Evolutionary conservation across 2,113 vertebrate species (phyloP).

Genomic region (Montifringilla adamsi): DNA sequence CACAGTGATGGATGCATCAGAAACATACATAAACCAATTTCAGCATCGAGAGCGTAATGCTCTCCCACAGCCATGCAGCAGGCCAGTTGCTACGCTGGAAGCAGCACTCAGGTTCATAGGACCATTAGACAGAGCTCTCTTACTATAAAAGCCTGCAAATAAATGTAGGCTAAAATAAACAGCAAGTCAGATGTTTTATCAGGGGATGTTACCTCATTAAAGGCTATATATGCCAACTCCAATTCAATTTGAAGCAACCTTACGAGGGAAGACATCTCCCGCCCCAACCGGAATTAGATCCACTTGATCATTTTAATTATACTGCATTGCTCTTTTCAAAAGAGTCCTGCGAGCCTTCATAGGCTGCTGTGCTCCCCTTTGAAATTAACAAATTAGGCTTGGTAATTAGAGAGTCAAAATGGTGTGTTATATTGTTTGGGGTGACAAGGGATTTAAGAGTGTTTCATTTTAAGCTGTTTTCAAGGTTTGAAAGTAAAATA

Average conservation of each 20-base stretch:
- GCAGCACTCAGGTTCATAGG: background rate
- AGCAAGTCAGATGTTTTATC: slow-evolving; percentile 65
- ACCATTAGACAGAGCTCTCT: slow-evolving; percentile 41
- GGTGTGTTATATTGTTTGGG: slow-evolving; percentile 45
- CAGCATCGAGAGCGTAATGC: background rate
- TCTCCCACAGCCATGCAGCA: background rate
- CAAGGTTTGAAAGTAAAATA: slow-evolving; percentile 48
- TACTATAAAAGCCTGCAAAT: slow-evolving; percentile 53
- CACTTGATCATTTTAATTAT: slow-evolving; percentile 71
- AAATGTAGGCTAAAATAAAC: slow-evolving; percentile 64
- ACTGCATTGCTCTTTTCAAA: slow-evolving; percentile 47
- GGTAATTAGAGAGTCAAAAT: slow-evolving; percentile 67
- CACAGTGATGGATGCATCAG: slow-evolving; percentile 30
- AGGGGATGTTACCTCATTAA: slow-evolving; percentile 64
- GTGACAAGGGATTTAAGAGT: slow-evolving; percentile 40
- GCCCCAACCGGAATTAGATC: slow-evolving; percentile 37
- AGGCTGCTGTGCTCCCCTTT: slow-evolving; percentile 59
- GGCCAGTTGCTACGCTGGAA: background rate
- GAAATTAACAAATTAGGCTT: slow-evolving; percentile 64
- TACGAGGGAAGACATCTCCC: background rate
- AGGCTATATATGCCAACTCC: slow-evolving; percentile 62
- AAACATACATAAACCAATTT: slow-evolving; percentile 37
- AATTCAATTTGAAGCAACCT: slow-evolving; percentile 64
- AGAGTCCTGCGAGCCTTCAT: slow-evolving; percentile 48
- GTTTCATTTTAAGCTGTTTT: slow-evolving; percentile 43